Conservation (phyloP, 2,797 vertebrate genomes). For the Galagoides demidoff region DNA sequence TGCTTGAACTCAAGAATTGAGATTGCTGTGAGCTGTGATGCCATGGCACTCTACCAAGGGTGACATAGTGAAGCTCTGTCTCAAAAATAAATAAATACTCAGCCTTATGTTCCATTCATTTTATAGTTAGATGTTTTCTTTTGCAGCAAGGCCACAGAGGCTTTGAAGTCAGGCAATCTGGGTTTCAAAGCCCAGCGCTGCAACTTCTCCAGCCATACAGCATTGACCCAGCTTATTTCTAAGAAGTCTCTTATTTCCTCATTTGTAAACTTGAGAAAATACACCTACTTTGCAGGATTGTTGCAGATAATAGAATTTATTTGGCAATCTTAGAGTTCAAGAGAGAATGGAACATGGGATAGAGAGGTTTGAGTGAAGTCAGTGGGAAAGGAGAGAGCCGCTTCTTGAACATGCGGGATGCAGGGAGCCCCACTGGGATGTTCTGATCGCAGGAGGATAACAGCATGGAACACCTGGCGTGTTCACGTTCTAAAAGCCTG, state of each 20-base stretch:
- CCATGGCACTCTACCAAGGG: no score
- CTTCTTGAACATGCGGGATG: background rate
- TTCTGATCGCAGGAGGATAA: background rate
- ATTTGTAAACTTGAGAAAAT: background rate
- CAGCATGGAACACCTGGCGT: background rate
- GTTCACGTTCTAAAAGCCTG: background rate
- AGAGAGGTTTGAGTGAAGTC: background rate
- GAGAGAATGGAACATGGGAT: background rate
- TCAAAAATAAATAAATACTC: background rate
- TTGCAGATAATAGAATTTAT: background rate
- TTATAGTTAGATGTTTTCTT: slow-evolving; percentile 16
- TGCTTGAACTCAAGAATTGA: no score
- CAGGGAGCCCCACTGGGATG: background rate
- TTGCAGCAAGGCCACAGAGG: background rate
- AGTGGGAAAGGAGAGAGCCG: background rate
- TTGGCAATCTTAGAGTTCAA: background rate
- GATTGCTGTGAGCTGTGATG: no score
- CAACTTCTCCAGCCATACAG: background rate
- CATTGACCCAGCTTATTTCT: background rate
- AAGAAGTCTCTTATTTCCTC: background rate
- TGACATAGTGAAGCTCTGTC: no score
- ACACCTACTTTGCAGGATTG: background rate
- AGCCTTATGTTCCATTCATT: background rate
- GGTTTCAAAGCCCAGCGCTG: background rate
- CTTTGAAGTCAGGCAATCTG: background rate